phyloP scores from a whole-genome alignment of 2,113 vertebrate genomes.

The Galbula dea region DNA sequence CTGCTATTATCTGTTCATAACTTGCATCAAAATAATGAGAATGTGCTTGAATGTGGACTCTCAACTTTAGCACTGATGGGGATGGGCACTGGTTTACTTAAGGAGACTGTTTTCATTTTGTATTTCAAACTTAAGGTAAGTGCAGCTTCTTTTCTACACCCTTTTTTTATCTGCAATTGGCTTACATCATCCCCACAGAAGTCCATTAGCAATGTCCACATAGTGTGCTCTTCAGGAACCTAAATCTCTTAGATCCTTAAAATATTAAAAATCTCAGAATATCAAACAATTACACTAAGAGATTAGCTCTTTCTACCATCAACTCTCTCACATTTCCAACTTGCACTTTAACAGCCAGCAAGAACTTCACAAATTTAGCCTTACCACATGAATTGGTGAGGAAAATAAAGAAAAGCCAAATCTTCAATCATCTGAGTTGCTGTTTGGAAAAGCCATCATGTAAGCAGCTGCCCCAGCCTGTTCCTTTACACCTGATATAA shows the following conservation, averaged over 20 bases:
- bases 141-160: background rate
- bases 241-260: background rate
- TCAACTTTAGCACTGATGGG: background rate
- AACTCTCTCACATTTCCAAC: rapidly evolving
- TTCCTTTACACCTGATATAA: background rate
- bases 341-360: background rate
- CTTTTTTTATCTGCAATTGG: background rate
- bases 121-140: background rate
- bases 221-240: rapidly evolving
- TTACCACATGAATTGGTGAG: background rate
- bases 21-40: background rate
- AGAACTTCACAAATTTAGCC: background rate
- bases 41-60: background rate
- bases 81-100: background rate
- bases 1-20: background rate
- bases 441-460: background rate
- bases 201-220: background rate
- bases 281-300: background rate
- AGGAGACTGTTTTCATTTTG: background rate
- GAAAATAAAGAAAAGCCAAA: background rate
- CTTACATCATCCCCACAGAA: background rate
- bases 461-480: background rate
- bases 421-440: background rate
- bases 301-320: background rate
- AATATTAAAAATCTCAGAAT: background rate